A percentile compares a stretch with the other conserved stretches of the same genome.
Evolutionary conservation across 2,888 invertebrate genomes (phyloP).

Genomic region (Isoperla grammatica): DNA sequence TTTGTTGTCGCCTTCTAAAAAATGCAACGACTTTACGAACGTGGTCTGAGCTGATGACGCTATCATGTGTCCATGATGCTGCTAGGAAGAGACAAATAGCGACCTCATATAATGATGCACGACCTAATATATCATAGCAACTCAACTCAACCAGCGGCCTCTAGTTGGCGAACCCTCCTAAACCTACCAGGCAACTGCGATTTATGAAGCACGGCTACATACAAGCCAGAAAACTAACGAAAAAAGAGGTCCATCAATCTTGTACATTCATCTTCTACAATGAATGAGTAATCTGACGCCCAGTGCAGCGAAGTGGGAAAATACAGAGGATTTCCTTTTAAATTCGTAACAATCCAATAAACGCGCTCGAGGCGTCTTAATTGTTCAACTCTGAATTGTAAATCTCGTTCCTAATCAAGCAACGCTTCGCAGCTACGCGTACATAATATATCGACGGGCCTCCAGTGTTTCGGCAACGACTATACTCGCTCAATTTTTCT

Average conservation of each 20-base stretch:
- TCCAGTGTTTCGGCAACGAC: too few relatives aligned
- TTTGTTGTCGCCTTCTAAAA: too few relatives aligned
- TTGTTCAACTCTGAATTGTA: too few relatives aligned
- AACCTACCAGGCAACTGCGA: neutral
- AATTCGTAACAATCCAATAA: too few relatives aligned
- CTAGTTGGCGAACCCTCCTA: neutral
- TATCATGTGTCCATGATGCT: slow-evolving; percentile 16
- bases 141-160: neutral
- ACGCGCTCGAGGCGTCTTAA: too few relatives aligned
- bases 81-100: slow-evolving; percentile 18
- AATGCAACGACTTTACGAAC: too few relatives aligned
- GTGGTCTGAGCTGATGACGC: slow-evolving; percentile 2
- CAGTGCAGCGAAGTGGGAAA: slow-evolving; percentile 5
- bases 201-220: slow-evolving; percentile 12
- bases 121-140: slow-evolving; percentile 16
- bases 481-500: slow-evolving; percentile 1
- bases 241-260: slow-evolving; percentile 19
- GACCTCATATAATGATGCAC: slow-evolving; percentile 18
- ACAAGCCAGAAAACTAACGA: neutral
- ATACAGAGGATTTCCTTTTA: neutral
- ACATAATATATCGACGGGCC: too few relatives aligned
- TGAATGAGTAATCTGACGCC: slow-evolving; percentile 8
- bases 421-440: too few relatives aligned
- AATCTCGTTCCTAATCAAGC: too few relatives aligned
- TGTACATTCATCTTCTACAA: neutral